Percentiles rank a stretch among this genome's conserved stretches.
These are phyloP conservation scores for Panurus biarmicus DNA, from an alignment of 2,113 vertebrate species.

Conservation along the genomic window DNA sequence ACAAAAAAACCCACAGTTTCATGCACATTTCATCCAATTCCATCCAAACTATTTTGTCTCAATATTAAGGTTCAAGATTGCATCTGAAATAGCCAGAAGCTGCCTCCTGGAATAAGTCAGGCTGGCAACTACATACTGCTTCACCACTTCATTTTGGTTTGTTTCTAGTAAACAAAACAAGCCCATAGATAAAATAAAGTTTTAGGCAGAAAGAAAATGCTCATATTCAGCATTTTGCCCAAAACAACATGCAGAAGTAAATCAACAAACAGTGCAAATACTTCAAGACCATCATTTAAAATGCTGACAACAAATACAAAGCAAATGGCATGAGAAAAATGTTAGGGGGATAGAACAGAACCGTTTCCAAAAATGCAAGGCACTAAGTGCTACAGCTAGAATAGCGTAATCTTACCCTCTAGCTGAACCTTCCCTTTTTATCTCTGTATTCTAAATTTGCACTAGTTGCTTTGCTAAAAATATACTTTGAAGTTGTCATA, in stretches of 20 bases:
- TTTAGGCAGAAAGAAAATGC: not conserved
- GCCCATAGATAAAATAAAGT: conserved; percentile 27
- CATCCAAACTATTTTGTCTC: not conserved
- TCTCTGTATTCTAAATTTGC: conserved; percentile 45
- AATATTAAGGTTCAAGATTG: not conserved
- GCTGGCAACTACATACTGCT: not conserved
- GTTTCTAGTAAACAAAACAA: conserved; percentile 30
- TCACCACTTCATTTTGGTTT: conserved; percentile 4
- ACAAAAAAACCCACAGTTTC: too few relatives aligned
- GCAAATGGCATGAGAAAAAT: not conserved
- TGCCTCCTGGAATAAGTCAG: not conserved
- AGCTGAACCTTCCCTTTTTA: conserved; percentile 38
- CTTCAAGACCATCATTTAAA: conserved; percentile 12
- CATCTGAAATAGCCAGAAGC: not conserved
- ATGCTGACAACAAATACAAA: not conserved
- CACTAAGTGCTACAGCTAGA: not conserved
- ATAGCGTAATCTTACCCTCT: conserved; percentile 33
- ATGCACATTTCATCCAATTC: not conserved
- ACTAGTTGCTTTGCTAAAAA: conserved; percentile 43
- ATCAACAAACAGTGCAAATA: conserved; percentile 22
- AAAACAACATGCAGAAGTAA: conserved; percentile 52
- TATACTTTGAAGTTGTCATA: conserved; percentile 31
- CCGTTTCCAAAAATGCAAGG: not conserved
- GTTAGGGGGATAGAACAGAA: not conserved
- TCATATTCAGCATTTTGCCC: conserved; percentile 22